These are phyloP conservation scores for Siderastrea siderea DNA, from an alignment of 92 coral and sea anemone species.

Conservation along the genomic window DNA sequence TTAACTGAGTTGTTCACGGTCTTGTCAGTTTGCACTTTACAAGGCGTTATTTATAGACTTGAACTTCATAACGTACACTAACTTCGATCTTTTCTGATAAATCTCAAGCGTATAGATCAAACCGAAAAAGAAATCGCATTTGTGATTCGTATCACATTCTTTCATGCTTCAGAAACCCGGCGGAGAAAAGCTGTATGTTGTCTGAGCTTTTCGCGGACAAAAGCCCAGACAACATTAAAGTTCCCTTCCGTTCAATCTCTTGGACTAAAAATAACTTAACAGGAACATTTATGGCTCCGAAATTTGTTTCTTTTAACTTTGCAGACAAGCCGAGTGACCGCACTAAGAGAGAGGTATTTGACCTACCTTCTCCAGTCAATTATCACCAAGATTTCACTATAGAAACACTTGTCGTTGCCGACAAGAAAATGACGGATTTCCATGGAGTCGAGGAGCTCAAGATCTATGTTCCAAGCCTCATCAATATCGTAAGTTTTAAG, in stretches of 20 bases:
- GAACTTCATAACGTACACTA: too few relatives aligned
- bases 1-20: too few relatives aligned
- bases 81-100: too few relatives aligned
- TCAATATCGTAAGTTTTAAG: conserved; percentile 72
- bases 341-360: conserved; percentile 23
- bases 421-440: conserved; percentile 70
- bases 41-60: too few relatives aligned
- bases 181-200: too few relatives aligned
- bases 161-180: too few relatives aligned
- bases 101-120: too few relatives aligned
- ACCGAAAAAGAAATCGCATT: too few relatives aligned
- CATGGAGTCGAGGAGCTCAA: conserved; percentile 75
- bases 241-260: neutral
- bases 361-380: conserved; percentile 28
- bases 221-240: too few relatives aligned
- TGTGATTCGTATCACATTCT: too few relatives aligned
- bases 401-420: conserved; percentile 80
- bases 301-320: neutral
- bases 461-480: conserved; percentile 67
- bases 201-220: too few relatives aligned
- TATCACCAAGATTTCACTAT: conserved; percentile 36
- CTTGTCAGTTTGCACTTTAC: too few relatives aligned
- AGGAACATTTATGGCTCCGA: neutral
- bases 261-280: neutral
- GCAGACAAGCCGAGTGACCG: conserved; percentile 15